These are phyloP conservation scores for Harpalus rufipes DNA, from an alignment of 2,888 invertebrate species.

Conservation along the genomic window DNA sequence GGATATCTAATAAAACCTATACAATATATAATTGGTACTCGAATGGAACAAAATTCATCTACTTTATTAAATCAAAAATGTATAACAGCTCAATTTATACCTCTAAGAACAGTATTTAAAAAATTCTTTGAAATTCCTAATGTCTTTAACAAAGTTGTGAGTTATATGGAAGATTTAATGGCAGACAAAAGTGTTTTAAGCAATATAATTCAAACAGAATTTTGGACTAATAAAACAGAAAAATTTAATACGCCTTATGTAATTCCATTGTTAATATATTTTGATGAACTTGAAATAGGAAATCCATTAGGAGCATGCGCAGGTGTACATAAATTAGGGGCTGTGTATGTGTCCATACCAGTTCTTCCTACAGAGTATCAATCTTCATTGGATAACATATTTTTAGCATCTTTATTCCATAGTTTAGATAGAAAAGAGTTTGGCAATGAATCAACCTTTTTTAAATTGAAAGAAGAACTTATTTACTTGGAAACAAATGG, in stretches of 20 bases:
- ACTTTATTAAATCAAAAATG: background rate
- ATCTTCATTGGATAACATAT: background rate
- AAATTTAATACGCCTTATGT: background rate
- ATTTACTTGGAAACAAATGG: background rate
- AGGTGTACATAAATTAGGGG: background rate
- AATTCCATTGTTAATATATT: background rate
- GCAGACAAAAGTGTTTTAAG: background rate
- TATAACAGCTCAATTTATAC: conserved; percentile 50
- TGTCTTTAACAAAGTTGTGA: background rate
- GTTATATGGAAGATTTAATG: conserved; percentile 16
- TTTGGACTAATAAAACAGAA: background rate
- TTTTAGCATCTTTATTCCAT: background rate
- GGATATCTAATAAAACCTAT: conserved; percentile 35
- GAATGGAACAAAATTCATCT: background rate
- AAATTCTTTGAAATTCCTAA: conserved; percentile 63
- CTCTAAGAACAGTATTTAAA: conserved; percentile 53
- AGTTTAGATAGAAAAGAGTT: background rate
- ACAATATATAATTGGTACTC: conserved; percentile 8
- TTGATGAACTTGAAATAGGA: background rate
- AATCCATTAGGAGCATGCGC: background rate
- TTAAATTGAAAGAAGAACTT: background rate
- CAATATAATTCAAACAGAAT: background rate
- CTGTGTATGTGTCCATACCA: background rate
- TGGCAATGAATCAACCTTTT: background rate
- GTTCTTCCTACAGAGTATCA: background rate